Percentiles rank a stretch among this genome's conserved stretches.
Evolutionary conservation across 2,888 invertebrate species (phyloP).

Genomic region (Halocaridina rubra): DNA sequence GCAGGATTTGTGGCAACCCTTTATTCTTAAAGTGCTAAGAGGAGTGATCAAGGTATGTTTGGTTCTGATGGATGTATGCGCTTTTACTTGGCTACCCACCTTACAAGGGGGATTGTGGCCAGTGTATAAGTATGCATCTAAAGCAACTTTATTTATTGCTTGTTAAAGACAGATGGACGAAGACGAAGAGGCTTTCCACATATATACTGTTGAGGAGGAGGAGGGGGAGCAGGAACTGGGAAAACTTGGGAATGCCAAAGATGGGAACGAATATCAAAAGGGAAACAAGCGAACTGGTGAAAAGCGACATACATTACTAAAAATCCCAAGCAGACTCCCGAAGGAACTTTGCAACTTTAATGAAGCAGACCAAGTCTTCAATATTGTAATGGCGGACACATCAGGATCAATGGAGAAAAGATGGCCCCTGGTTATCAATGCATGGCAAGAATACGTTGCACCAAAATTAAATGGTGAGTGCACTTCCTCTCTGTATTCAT

Average conservation of each 20-base stretch:
- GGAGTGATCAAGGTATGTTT: too few species aligned
- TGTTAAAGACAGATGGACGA: neutral
- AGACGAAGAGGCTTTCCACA: neutral
- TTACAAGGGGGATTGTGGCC: neutral
- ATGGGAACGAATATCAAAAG: too few species aligned
- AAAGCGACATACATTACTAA: neutral
- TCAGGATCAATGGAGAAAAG: neutral
- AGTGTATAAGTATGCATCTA: neutral
- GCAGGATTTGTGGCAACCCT: too few species aligned
- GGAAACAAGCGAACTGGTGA: too few species aligned
- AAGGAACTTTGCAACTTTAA: neutral
- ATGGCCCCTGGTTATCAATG: neutral
- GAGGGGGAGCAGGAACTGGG: too few species aligned
- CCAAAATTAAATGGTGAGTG: neutral
- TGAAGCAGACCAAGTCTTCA: neutral
- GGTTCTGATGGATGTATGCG: neutral
- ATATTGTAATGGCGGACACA: slow-evolving; percentile 8
- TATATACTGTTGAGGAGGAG: neutral
- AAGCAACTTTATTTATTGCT: neutral
- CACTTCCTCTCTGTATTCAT: too few species aligned
- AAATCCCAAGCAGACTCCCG: neutral
- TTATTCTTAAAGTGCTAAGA: too few species aligned
- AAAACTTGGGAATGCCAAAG: too few species aligned
- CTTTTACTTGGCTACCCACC: neutral
- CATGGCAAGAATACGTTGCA: neutral